A percentile compares a stretch with the other conserved stretches of the same genome.
Conservation (phyloP, 2,888 invertebrate species). For the Nomada ruficornis region DNA sequence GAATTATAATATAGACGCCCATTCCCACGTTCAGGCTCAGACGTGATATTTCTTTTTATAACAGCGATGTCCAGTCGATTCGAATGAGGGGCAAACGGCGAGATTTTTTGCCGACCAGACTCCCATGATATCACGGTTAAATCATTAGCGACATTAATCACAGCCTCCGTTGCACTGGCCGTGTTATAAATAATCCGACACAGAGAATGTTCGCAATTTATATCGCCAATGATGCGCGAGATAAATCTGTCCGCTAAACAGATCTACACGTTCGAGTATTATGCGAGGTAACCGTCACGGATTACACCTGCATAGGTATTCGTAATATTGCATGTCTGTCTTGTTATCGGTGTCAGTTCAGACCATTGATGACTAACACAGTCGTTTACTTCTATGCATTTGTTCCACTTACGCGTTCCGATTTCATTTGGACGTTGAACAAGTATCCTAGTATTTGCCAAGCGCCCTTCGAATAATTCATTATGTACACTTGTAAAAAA, state of each 20-base stretch:
- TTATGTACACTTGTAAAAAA: too few species aligned
- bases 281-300: conserved; percentile 37
- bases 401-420: background rate
- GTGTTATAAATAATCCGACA: conserved; percentile 55
- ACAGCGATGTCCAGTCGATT: background rate
- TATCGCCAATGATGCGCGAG: conserved; percentile 32
- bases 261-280: conserved; percentile 51
- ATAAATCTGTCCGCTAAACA: conserved; percentile 51
- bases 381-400: conserved; percentile 10
- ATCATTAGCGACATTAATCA: conserved; percentile 59
- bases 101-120: background rate
- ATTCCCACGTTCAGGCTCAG: conserved; percentile 26
- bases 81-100: background rate
- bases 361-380: conserved; percentile 17
- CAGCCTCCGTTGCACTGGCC: background rate
- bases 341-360: conserved; percentile 40
- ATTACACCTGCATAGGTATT: conserved; percentile 23
- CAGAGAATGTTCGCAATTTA: conserved; percentile 45
- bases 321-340: conserved; percentile 36
- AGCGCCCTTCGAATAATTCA: too few species aligned
- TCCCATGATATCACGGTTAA: conserved; percentile 45
- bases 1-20: background rate
- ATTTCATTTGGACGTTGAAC: background rate
- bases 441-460: too few species aligned
- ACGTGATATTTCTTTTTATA: background rate